These are phyloP conservation scores for Limenitis camilla DNA, from an alignment of 2,888 invertebrate species.

Conservation along the genomic window DNA sequence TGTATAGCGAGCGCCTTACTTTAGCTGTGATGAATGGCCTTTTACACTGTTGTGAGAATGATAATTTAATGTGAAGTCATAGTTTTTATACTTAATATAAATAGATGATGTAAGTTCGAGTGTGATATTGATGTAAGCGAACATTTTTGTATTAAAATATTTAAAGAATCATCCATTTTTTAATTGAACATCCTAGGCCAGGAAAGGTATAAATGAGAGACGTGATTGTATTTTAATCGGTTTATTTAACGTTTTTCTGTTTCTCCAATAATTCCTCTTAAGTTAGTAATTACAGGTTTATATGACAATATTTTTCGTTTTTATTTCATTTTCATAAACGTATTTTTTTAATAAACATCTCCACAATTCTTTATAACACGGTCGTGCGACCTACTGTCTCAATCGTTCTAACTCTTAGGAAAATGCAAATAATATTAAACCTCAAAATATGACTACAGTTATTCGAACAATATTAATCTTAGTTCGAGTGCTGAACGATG, in stretches of 20 bases:
- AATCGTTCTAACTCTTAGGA: constrained; percentile 73
- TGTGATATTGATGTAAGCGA: constrained; percentile 73
- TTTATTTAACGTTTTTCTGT: constrained; percentile 74
- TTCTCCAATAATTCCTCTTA: constrained; percentile 74
- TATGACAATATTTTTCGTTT: constrained; percentile 73
- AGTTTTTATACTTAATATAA: constrained; percentile 74
- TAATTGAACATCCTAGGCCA: not conserved
- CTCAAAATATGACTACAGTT: constrained; percentile 70
- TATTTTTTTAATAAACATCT: constrained; percentile 72
- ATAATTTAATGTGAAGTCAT: constrained; percentile 73
- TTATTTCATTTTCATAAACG: constrained; percentile 73
- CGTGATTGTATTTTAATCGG: constrained; percentile 66
- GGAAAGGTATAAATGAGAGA: constrained; percentile 43
- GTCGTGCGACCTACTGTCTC: constrained; percentile 72
- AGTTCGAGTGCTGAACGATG: constrained; percentile 63
- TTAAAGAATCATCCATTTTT: constrained; percentile 39
- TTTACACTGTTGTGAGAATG: constrained; percentile 64
- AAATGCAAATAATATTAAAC: constrained; percentile 73
- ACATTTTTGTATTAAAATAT: constrained; percentile 69
- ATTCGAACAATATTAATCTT: constrained; percentile 69
- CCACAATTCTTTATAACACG: constrained; percentile 72
- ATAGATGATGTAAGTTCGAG: constrained; percentile 74
- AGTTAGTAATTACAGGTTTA: constrained; percentile 74
- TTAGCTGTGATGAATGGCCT: constrained; percentile 58
- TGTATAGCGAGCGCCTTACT: constrained; percentile 57